Evolutionary conservation across 2,797 vertebrate genomes (phyloP), one percentile per base, ranked within the genome.

Genomic region (Dallia pectoralis): DNA sequence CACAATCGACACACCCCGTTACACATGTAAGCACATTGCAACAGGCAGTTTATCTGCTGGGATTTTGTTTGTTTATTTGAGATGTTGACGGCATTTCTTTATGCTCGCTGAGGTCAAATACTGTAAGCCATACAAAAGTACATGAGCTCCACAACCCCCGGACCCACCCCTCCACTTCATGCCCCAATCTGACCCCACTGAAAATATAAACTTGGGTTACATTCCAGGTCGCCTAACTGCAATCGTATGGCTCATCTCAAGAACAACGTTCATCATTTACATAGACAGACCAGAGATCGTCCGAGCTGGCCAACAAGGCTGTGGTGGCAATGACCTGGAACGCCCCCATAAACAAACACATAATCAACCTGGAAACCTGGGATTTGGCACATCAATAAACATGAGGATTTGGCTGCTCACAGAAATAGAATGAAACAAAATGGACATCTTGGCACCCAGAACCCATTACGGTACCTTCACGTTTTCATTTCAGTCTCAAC

Each of bases 61-160:
- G 44, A 48, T 80, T 82, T 74, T 27, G 84, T 81, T 75, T 77
- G 83, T 78, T 78, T 85, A 90, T 93, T 91, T 87, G 70, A 72
- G 70, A 89, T 85, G 85, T 81, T 77, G 81, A 80, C 82, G 61
- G 74, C 77, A 81, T 83, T 80, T 79, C 88, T 40, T 40, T 87
- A 91, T 87, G 84, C 76, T 65, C 77, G 75, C 7, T 77, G 63
- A 76, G 81, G 77, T 65, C 75, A 77, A 89, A 88, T 82, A 89
- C 86, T 87, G 84, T 82, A 81, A 87, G n/a, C 51, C 51, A 56
- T 56, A 56, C 8, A 8, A 56, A 2, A 22, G 51, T 19, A 16
- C 51, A 53, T 53, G 19, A 40, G 36, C 36, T 40, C 36, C 36
- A 5, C 36, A 40, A 4, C 36, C 36, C 36, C 36, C 5, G 36